These are phyloP conservation scores for Peromyscus eremicus DNA, from an alignment of 2,797 vertebrate genomes.

Conservation along the genomic window DNA sequence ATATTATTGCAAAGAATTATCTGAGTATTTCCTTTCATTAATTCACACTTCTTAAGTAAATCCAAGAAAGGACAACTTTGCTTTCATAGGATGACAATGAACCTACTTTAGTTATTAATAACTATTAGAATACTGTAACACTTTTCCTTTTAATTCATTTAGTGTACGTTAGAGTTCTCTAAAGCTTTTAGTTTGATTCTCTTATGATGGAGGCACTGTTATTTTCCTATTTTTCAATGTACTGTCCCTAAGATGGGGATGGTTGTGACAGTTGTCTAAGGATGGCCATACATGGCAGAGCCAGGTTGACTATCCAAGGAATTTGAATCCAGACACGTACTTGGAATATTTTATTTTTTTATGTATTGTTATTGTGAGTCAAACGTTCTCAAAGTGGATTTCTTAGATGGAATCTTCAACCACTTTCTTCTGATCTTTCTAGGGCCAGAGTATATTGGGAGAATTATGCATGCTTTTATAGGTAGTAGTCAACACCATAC, in stretches of 20 bases:
- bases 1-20: not conserved
- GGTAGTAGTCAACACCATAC: not conserved
- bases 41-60: slow-evolving; percentile 36
- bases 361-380: not conserved
- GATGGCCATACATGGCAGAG: not conserved
- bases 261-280: not conserved
- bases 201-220: not conserved
- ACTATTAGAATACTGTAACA: not conserved
- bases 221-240: slow-evolving; percentile 18
- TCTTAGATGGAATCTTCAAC: not conserved
- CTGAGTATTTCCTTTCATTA: not conserved
- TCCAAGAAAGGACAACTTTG: slow-evolving; percentile 25
- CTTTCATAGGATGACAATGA: not conserved
- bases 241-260: not conserved
- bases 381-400: not conserved
- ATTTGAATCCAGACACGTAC: not conserved
- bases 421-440: not conserved
- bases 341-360: slow-evolving; percentile 17
- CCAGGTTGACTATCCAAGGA: not conserved
- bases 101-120: slow-evolving; percentile 1
- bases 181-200: slow-evolving; percentile 20
- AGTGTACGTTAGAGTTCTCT: not conserved
- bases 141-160: not conserved
- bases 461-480: not conserved
- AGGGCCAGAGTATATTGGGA: not conserved